These are phyloP conservation scores for Thera britannica DNA, from an alignment of 2,888 invertebrate genomes.

Conservation along the genomic window DNA sequence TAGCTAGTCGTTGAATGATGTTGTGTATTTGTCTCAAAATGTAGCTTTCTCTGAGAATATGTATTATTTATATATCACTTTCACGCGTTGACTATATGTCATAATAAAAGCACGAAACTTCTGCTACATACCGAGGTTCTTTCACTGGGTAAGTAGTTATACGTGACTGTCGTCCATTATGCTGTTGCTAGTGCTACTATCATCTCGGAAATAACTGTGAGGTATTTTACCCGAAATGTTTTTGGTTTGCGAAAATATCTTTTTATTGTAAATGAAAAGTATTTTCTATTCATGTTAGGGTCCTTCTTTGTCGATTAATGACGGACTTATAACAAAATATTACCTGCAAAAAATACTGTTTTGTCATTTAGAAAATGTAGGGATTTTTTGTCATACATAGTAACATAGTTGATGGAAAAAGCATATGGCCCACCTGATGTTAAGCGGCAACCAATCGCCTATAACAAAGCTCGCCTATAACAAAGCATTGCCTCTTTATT, in stretches of 20 bases:
- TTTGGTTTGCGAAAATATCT: neutral
- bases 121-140: conserved; percentile 27
- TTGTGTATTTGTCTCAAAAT: conserved; percentile 52
- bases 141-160: conserved; percentile 34
- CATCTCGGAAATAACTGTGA: neutral
- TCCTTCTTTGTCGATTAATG: too few species aligned
- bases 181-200: neutral
- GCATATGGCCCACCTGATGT: too few species aligned
- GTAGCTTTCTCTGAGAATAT: conserved; percentile 30
- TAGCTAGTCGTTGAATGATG: conserved; percentile 60
- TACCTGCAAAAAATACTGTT: too few species aligned
- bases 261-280: neutral
- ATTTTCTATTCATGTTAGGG: too few species aligned
- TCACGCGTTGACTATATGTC: conserved; percentile 38
- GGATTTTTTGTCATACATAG: too few species aligned
- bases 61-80: conserved; percentile 40
- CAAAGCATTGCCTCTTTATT: too few species aligned
- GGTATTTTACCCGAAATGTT: neutral
- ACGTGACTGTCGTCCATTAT: conserved; percentile 37
- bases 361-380: too few species aligned
- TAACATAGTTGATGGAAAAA: too few species aligned
- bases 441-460: too few species aligned
- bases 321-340: too few species aligned
- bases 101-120: conserved; percentile 37
- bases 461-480: too few species aligned